These are phyloP conservation scores for Netelia melanura DNA, from an alignment of 2,888 invertebrate species.

Conservation along the genomic window DNA sequence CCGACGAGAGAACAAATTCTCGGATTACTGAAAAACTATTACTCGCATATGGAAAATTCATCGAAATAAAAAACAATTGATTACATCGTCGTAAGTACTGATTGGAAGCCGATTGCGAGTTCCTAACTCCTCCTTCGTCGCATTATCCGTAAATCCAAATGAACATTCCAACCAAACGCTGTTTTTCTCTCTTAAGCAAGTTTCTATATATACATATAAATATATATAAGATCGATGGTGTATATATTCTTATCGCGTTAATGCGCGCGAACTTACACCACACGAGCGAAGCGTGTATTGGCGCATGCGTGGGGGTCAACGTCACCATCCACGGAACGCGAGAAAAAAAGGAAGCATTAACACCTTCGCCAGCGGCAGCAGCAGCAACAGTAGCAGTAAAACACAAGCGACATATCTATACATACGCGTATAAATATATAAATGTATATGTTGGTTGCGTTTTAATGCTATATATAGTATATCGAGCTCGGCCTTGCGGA, in stretches of 20 bases:
- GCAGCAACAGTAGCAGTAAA: slow-evolving; percentile 38
- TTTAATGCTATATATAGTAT: slow-evolving; percentile 1
- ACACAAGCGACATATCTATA: slow-evolving; percentile 16
- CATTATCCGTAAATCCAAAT: neutral
- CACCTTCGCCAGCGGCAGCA: slow-evolving; percentile 33
- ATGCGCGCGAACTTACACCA: slow-evolving; percentile 31
- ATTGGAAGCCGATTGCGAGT: neutral
- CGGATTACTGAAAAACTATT: too few species aligned
- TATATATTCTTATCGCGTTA: slow-evolving; percentile 45
- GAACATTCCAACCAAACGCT: too few species aligned
- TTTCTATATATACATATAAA: neutral
- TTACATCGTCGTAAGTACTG: too few species aligned
- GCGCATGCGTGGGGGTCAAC: slow-evolving; percentile 33
- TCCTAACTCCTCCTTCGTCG: neutral
- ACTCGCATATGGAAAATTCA: too few species aligned
- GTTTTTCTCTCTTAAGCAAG: too few species aligned
- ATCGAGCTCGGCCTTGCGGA: slow-evolving; percentile 50
- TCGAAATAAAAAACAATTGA: too few species aligned
- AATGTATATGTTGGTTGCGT: neutral
- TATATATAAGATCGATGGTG: neutral
- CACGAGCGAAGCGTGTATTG: neutral
- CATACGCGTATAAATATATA: neutral
- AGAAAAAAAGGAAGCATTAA: slow-evolving; percentile 51
- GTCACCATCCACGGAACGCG: neutral
- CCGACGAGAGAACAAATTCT: too few species aligned